Evolutionary conservation across 1,140 invertebrate species (phyloP).

Genomic region (Harpegnathos saltator): DNA sequence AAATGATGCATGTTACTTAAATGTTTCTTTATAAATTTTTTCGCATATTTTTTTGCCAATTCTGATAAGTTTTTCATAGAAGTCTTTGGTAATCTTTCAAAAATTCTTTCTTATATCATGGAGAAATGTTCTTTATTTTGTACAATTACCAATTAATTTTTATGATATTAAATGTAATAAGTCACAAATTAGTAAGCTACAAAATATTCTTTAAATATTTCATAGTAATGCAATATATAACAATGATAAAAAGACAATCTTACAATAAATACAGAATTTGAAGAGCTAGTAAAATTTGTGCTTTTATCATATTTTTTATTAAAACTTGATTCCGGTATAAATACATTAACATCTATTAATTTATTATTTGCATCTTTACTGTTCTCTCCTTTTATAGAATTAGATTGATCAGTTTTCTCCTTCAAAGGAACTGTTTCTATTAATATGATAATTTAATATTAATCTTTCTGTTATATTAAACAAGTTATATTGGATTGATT

Average conservation of each 20-base stretch:
- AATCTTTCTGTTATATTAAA: slow-evolving; percentile 70
- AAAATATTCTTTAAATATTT: slow-evolving; percentile 34
- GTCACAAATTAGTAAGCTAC: background rate
- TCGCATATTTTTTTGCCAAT: too few species aligned
- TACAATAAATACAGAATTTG: slow-evolving; percentile 78
- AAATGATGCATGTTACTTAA: too few species aligned
- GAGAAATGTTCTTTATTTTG: too few species aligned
- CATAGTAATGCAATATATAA: background rate
- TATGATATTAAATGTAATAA: background rate
- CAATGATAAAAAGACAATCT: slow-evolving; percentile 63
- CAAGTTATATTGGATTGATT: slow-evolving; percentile 26
- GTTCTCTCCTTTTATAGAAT: slow-evolving; percentile 33
- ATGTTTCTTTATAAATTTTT: too few species aligned
- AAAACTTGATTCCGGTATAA: slow-evolving; percentile 38
- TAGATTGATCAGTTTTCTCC: slow-evolving; percentile 6
- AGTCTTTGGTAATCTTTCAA: too few species aligned
- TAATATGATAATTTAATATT: slow-evolving; percentile 65
- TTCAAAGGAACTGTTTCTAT: slow-evolving; percentile 1
- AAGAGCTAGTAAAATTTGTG: slow-evolving; percentile 63
- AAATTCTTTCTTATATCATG: too few species aligned
- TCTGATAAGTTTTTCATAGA: too few species aligned
- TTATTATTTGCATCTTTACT: slow-evolving; percentile 61
- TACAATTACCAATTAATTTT: background rate
- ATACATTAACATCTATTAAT: slow-evolving; percentile 75
- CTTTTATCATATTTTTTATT: slow-evolving; percentile 38